Percentiles rank a stretch among this genome's conserved stretches.
Evolutionary conservation across 1,140 invertebrate genomes (phyloP).

Genomic region (Magallana ariakensis): DNA sequence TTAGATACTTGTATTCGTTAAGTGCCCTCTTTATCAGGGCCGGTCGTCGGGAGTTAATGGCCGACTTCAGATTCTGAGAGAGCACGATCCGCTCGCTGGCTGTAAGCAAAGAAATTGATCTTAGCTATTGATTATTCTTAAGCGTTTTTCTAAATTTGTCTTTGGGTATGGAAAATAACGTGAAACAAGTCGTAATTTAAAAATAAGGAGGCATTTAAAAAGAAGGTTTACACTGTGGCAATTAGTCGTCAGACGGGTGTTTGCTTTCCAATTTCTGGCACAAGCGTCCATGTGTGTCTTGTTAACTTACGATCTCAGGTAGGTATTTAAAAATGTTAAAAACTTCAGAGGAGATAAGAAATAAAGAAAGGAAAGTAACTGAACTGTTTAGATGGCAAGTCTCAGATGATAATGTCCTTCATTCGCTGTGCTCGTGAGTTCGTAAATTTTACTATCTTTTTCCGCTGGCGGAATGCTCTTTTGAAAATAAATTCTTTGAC

Average conservation of each 20-base stretch:
- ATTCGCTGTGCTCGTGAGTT: no score
- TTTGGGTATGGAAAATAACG: neutral
- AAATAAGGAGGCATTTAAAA: neutral
- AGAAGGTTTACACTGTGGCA: neutral
- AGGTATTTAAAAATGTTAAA: conserved; percentile 3
- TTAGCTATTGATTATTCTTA: neutral
- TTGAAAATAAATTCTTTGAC: no score
- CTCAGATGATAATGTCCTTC: no score
- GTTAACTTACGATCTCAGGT: conserved; percentile 8
- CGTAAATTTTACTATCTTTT: no score
- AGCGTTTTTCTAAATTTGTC: neutral
- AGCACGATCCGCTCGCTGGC: conserved; percentile 46
- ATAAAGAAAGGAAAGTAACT: no score
- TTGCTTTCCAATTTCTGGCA: conserved; percentile 12
- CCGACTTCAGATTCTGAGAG: conserved; percentile 40
- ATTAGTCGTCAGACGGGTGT: neutral
- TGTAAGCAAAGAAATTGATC: conserved; percentile 33
- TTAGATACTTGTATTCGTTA: conserved; percentile 43
- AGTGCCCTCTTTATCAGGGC: conserved; percentile 34
- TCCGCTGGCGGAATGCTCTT: no score
- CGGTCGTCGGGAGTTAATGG: conserved; percentile 43
- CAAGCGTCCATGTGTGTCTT: neutral
- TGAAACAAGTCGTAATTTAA: neutral
- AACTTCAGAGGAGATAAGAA: no score
- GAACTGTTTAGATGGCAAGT: no score